Conservation (phyloP, 1,140 invertebrate genomes). For the Manduca sexta region DNA sequence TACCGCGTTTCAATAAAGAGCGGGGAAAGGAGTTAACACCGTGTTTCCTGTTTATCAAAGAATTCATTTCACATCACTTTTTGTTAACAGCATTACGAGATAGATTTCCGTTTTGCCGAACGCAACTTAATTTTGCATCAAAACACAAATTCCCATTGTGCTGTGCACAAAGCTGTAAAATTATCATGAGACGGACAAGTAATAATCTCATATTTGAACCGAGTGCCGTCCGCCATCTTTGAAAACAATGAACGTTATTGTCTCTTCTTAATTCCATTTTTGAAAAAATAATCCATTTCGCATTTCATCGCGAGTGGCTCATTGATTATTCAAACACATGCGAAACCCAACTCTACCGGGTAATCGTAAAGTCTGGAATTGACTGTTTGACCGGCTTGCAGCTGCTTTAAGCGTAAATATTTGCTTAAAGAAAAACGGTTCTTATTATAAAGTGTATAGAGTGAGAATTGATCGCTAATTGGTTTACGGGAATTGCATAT, state of each 20-base stretch:
- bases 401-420: slow-evolving; percentile 41
- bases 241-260: slow-evolving; percentile 70
- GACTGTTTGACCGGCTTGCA: slow-evolving; percentile 20
- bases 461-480: slow-evolving; percentile 46
- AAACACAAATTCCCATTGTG: slow-evolving; percentile 27
- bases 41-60: slow-evolving; percentile 27
- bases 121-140: slow-evolving; percentile 26
- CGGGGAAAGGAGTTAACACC: slow-evolving; percentile 14
- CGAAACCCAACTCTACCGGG: slow-evolving; percentile 24
- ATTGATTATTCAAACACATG: slow-evolving; percentile 32
- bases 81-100: slow-evolving; percentile 25
- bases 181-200: slow-evolving; percentile 49
- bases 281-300: slow-evolving; percentile 71
- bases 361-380: slow-evolving; percentile 21
- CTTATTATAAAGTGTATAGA: slow-evolving; percentile 35
- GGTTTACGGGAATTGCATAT: slow-evolving; percentile 49
- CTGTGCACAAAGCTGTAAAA: slow-evolving; percentile 33
- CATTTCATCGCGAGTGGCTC: slow-evolving; percentile 59
- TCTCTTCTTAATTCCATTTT: slow-evolving; percentile 72
- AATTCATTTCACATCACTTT: slow-evolving; percentile 22
- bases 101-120: slow-evolving; percentile 24
- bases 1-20: slow-evolving; percentile 10
- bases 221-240: slow-evolving; percentile 58
- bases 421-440: slow-evolving; percentile 38
- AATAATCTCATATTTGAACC: slow-evolving; percentile 62